Evolutionary conservation across 2,888 invertebrate genomes (phyloP).

Genomic region (Callimorpha dominula): DNA sequence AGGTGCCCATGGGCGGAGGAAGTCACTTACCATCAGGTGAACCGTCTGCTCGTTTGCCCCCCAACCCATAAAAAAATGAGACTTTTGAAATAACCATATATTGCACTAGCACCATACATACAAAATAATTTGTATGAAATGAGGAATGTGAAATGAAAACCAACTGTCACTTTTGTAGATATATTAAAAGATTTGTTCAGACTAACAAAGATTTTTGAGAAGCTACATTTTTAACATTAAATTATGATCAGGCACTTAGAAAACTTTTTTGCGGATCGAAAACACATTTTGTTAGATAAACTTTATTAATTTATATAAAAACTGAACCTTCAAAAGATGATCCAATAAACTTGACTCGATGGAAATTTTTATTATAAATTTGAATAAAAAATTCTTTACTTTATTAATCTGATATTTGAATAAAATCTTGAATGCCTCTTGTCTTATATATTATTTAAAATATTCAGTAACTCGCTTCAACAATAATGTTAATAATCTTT

Average conservation of each 20-base stretch:
- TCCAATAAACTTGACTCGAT: not conserved
- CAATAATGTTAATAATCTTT: not conserved
- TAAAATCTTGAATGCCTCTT: not conserved
- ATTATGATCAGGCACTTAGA: not conserved
- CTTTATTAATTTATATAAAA: constrained; percentile 1
- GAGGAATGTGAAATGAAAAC: not conserved
- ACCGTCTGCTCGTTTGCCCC: too few species aligned
- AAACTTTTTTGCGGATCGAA: not conserved
- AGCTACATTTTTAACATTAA: not conserved
- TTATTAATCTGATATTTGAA: not conserved
- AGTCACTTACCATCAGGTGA: too few species aligned
- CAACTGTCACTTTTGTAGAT: not conserved
- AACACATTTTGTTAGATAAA: not conserved
- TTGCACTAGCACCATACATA: too few species aligned
- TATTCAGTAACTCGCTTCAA: not conserved
- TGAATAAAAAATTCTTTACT: not conserved
- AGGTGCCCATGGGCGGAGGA: too few species aligned
- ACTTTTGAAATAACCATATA: too few species aligned
- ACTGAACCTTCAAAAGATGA: not conserved
- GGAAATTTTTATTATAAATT: not conserved
- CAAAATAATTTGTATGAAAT: too few species aligned
- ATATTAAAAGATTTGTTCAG: not conserved
- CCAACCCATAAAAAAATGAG: too few species aligned
- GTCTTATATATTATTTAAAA: not conserved
- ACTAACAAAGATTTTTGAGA: not conserved